Conservation (phyloP, 2,113 vertebrate genomes). For the Narcine bancroftii region DNA sequence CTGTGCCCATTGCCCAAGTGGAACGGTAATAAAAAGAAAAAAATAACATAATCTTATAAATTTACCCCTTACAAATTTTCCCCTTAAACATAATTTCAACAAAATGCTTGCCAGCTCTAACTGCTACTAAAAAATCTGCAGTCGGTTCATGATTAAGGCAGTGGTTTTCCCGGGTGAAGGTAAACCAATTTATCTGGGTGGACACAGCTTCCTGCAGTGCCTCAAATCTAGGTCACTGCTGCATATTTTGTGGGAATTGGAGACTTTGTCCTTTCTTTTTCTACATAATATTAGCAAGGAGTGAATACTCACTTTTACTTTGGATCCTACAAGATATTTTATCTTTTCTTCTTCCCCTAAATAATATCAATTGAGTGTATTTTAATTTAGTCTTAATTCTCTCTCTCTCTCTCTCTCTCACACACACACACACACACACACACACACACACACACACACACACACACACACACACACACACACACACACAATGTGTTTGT, state of each 20-base stretch:
- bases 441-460: too few relatives aligned
- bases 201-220: neutral
- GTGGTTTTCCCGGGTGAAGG: conserved; percentile 38
- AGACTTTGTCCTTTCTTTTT: neutral
- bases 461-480: too few relatives aligned
- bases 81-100: neutral
- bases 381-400: neutral
- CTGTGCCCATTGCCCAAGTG: too few relatives aligned
- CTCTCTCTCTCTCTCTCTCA: too few relatives aligned
- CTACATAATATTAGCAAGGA: neutral
- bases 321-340: neutral
- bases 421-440: too few relatives aligned
- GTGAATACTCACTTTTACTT: neutral
- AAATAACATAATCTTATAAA: neutral
- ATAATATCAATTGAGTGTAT: neutral
- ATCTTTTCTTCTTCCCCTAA: neutral
- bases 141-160: conserved; percentile 39
- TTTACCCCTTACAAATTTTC: neutral
- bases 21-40: neutral
- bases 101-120: neutral
- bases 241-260: neutral
- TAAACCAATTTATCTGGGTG: conserved; percentile 27
- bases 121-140: neutral
- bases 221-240: neutral
- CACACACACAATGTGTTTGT: too few relatives aligned